phyloP scores from a whole-genome alignment of 2,888 invertebrate species.

The Drosophila prostipennis region DNA sequence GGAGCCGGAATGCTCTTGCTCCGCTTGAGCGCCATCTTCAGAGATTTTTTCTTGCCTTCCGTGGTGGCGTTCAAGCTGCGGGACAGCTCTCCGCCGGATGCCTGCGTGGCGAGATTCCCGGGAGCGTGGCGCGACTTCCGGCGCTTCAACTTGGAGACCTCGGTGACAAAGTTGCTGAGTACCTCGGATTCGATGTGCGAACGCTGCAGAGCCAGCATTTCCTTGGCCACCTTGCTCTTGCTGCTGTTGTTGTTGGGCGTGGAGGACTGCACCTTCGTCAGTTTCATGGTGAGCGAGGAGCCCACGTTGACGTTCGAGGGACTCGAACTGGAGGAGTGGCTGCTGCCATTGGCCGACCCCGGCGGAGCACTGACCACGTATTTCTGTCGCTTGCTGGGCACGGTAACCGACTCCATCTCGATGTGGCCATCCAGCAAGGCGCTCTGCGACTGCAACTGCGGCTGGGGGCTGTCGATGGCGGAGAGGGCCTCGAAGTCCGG shows the following conservation, averaged over 20 bases:
- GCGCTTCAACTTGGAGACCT: slow-evolving; percentile 83
- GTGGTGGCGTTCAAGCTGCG: slow-evolving; percentile 19
- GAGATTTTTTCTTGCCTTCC: slow-evolving; percentile 5
- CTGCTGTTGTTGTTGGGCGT: slow-evolving; percentile 58
- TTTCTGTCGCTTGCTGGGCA: slow-evolving; percentile 56
- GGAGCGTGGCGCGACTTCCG: slow-evolving; percentile 60
- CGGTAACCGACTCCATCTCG: slow-evolving; percentile 43
- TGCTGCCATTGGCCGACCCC: slow-evolving; percentile 58
- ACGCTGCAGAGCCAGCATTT: slow-evolving; percentile 87
- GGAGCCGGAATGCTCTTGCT: slow-evolving; percentile 64
- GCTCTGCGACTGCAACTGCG: slow-evolving; percentile 34
- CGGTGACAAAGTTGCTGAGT: slow-evolving; percentile 86
- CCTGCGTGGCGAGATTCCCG: slow-evolving; percentile 21
- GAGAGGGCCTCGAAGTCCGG: slow-evolving; percentile 76
- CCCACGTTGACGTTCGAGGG: slow-evolving; percentile 40
- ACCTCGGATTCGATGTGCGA: slow-evolving; percentile 89
- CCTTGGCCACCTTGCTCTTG: slow-evolving; percentile 84
- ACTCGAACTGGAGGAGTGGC: slow-evolving; percentile 52
- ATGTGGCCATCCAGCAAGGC: slow-evolving; percentile 23
- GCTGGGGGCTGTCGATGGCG: slow-evolving; percentile 61
- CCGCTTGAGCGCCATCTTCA: slow-evolving; percentile 38
- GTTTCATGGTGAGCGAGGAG: slow-evolving; percentile 70
- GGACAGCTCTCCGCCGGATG: slow-evolving; percentile 19
- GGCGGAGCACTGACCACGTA: slow-evolving; percentile 69
- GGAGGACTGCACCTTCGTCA: slow-evolving; percentile 62